Base-by-base conservation (phyloP, 2,888 invertebrate genomes). In the Eupithecia vulgata region DNA sequence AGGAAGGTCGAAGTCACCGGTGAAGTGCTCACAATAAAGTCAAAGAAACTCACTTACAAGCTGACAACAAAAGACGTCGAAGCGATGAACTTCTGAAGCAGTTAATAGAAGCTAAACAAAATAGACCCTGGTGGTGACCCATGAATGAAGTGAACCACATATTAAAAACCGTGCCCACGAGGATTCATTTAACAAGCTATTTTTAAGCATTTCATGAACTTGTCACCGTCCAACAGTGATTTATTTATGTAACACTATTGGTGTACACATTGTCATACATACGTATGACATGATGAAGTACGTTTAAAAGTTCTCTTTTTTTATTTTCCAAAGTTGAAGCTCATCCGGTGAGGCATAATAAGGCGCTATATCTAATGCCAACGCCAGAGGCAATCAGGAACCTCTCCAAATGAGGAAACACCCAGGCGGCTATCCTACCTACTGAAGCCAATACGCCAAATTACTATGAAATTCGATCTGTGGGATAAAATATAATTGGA, bases 71-170 rank as follows among this genome's bases (percentile, higher is more conserved):
- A 86, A 84, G 87, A 83, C 88, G 88, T 90, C 89, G 80, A 77
- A 78, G 81, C 88, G 91, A 94, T 93, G 91, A 93, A 94, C 94
- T 94, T 91, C 94, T 93, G 93, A 87, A 90, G 89, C 91, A 94
- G 93, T 94, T 93, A 91, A 93, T 93, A 92, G 88, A 88, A 83
- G 80, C 76, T 67, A 66, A 48, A 76, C 79, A 94, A 88, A 93
- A 93, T 84, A 77, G 85, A 79, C 88, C 85, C 87, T 85, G 88
- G 88, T 89, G 90, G 87, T 80, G 80, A 80, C 80, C 78, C 79
- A 83, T 87, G 85, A 89, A 90, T 90, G 87, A 85, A 86, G 80
- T 87, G 83, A 87, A 85, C 84, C 82, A 86, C 85, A 90, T 89
- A 88, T 89, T 79, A 21, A 91, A 84, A 86, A 85, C 81, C 85